phyloP scores from a whole-genome alignment of 2,888 invertebrate genomes.

The Unio pictorum region DNA sequence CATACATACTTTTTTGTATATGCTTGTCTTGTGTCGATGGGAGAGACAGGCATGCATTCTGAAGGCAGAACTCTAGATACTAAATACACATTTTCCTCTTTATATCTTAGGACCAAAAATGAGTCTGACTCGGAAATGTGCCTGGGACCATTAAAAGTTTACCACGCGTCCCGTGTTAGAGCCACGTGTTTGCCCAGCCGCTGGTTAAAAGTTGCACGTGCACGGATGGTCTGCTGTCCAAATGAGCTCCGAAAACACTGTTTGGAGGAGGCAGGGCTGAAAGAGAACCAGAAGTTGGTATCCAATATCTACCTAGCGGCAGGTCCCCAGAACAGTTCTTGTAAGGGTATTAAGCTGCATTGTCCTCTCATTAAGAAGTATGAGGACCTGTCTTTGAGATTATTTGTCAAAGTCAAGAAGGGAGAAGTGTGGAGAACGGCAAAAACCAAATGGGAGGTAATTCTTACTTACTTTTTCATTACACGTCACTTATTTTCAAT shows the following conservation, averaged over 20 bases:
- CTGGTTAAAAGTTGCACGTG: slow-evolving; percentile 30
- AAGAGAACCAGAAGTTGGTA: slow-evolving; percentile 32
- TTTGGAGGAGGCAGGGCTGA: slow-evolving; percentile 26
- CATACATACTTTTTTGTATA: too few relatives aligned
- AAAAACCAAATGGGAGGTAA: slow-evolving; percentile 28
- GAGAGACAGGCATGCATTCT: too few relatives aligned
- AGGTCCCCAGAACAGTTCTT: slow-evolving; percentile 17
- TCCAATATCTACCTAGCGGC: slow-evolving; percentile 31
- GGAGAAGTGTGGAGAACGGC: slow-evolving; percentile 21
- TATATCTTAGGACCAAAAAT: too few relatives aligned
- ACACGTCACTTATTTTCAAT: too few relatives aligned
- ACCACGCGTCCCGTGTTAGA: slow-evolving; percentile 20
- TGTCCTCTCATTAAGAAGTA: slow-evolving; percentile 34
- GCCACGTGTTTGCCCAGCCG: slow-evolving; percentile 32
- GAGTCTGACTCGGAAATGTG: slow-evolving; percentile 21
- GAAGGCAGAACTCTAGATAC: too few relatives aligned
- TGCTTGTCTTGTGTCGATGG: too few relatives aligned
- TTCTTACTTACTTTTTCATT: background rate
- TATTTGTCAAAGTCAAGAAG: slow-evolving; percentile 32
- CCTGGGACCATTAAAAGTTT: slow-evolving; percentile 29
- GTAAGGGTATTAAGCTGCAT: slow-evolving; percentile 25
- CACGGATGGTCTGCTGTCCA: slow-evolving; percentile 25
- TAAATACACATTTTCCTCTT: too few relatives aligned
- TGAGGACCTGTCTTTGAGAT: slow-evolving; percentile 24
- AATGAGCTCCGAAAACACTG: slow-evolving; percentile 23